A percentile compares a stretch with the other conserved stretches of the same genome.
phyloP scores from a whole-genome alignment of 37 sponge, comb jelly and placozoan species.

The Petrosia ficiformis region DNA sequence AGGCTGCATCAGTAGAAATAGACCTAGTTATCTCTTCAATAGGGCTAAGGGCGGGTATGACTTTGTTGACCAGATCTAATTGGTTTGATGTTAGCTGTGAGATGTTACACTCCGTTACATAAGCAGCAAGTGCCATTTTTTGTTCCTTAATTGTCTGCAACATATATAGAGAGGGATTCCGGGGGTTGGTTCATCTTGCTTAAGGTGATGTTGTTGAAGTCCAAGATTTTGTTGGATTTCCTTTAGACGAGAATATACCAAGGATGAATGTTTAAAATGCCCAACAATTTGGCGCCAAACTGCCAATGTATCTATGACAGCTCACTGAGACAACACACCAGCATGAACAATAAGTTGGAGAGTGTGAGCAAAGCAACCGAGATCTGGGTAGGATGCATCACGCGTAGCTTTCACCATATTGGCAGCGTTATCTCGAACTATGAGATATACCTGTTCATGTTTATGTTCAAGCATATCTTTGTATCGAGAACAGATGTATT shows the following conservation, averaged over 20 bases:
- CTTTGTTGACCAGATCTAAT: no score
- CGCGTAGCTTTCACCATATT: conserved; percentile 27
- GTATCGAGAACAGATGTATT: conserved; percentile 3
- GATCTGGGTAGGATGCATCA: background rate
- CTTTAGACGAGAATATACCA: conserved; percentile 17
- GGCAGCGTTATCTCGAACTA: conserved; percentile 23
- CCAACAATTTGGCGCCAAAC: conserved; percentile 33
- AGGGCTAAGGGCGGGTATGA: background rate
- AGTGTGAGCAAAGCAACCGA: conserved; percentile 36
- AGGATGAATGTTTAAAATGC: conserved; percentile 20
- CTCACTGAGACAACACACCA: conserved; percentile 33
- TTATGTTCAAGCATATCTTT: conserved; percentile 20
- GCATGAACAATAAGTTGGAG: conserved; percentile 28
- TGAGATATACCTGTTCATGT: conserved; percentile 17
- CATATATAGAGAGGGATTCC: conserved; percentile 23
- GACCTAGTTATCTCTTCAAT: conserved; percentile 18
- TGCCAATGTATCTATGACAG: conserved; percentile 14
- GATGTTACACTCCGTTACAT: conserved; percentile 3
- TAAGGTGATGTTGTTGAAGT: conserved; percentile 16
- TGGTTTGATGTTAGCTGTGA: conserved; percentile 11
- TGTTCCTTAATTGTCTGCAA: conserved; percentile 12
- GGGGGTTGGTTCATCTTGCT: conserved; percentile 8
- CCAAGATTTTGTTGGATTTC: conserved; percentile 12
- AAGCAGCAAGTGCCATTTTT: conserved; percentile 29
- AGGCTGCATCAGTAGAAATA: conserved; percentile 11